Base-by-base conservation (phyloP, 2,888 invertebrate genomes). In the Pyrrhia umbra region DNA sequence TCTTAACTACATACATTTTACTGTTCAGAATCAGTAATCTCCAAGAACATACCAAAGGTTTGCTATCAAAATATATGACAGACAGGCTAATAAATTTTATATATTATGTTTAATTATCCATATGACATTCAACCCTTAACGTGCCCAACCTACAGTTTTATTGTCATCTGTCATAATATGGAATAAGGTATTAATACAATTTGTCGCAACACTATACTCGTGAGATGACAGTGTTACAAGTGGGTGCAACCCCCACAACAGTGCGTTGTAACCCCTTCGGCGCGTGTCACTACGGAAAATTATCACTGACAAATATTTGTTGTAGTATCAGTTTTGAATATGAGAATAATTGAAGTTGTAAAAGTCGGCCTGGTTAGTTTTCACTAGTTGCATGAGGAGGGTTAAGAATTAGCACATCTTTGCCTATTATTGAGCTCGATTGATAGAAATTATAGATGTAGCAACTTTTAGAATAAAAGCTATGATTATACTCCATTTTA, bases 131-230 rank as follows among this genome's bases (percentile, higher is more conserved):
- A 34, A 34, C 34, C 34, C 34, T 34, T n/a, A n/a, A n/a, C n/a
- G n/a, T n/a, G n/a, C n/a, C 34, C 30, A 4, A n/a, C n/a, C n/a
- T 18, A 52, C 15, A 18, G n/a, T 57, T 63, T 69, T 71, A 62
- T 51, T 61, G 54, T 63, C 62, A 59, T 58, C 49, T 73, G 77
- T 76, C 75, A 81, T 74, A 83, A 80, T 68, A 77, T 16, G 49
- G 56, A 66, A 71, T 68, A 55, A 51, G 47, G 43, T 56, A 73
- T 68, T 75, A 74, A 77, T 70, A 72, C 76, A 81, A 83, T 85
- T 82, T 82, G 82, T 80, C 76, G 88, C 80, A 87, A 88, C 80
- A 70, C 75, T 80, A 87, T 82, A 76, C 79, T 72, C 87, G 88
- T 88, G 88, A 76, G 87, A 87, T 68, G 71, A 50, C 50, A 45